Conservation (phyloP, 2,797 vertebrate genomes). For the Lophotriccus pileatus region DNA sequence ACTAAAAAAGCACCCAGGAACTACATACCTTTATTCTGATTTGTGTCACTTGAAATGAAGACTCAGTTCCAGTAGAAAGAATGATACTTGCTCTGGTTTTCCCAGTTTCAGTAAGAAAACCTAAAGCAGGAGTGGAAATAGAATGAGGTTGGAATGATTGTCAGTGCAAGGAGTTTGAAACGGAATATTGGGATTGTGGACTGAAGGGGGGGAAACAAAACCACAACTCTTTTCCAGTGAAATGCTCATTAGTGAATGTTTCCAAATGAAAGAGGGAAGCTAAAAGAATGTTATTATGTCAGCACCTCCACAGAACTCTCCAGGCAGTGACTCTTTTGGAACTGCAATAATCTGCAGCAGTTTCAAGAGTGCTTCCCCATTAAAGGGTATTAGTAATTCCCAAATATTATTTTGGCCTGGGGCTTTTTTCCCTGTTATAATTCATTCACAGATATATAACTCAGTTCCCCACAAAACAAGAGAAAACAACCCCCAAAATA, state of each 20-base stretch:
- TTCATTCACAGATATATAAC: neutral
- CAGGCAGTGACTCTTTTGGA: neutral
- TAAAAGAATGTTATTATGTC: neutral
- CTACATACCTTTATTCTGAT: constrained; percentile 91
- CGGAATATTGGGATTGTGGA: neutral
- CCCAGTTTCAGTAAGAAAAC: constrained; percentile 94
- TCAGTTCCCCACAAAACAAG: neutral
- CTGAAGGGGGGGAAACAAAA: neutral
- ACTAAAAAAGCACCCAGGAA: neutral
- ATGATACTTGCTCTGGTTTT: constrained; percentile 91
- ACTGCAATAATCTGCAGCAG: neutral
- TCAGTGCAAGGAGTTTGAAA: neutral
- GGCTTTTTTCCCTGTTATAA: neutral
- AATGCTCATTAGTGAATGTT: neutral
- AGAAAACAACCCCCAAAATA: neutral
- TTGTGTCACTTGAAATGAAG: constrained; percentile 93
- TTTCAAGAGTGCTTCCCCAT: neutral
- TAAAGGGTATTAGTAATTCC: neutral
- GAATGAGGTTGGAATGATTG: neutral
- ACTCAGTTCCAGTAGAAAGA: constrained; percentile 90
- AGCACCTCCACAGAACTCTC: neutral
- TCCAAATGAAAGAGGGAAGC: neutral
- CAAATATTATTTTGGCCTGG: neutral
- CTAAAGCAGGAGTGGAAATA: constrained; percentile 69
- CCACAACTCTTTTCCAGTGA: rapidly evolving